phyloP scores from a whole-genome alignment of 2,113 vertebrate species.

The Pithys albifrons region DNA sequence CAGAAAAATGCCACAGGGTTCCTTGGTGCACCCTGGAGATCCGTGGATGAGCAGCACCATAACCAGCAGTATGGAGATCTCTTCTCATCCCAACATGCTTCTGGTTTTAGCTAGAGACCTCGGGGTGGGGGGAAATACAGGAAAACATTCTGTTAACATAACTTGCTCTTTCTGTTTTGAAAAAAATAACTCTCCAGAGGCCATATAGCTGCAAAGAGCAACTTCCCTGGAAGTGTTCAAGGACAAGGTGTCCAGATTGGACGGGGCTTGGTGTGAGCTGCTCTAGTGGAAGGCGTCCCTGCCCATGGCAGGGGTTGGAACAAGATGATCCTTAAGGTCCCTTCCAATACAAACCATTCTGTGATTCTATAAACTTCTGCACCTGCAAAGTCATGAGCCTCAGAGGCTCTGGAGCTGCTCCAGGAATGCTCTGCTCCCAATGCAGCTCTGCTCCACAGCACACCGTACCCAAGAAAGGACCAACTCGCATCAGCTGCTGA shows the following conservation, averaged over 20 bases:
- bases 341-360: not conserved
- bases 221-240: not conserved
- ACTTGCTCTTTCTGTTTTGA: not conserved
- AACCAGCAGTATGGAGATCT: rapidly evolving
- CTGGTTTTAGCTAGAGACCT: not conserved
- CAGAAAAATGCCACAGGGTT: not conserved
- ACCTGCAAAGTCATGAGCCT: not conserved
- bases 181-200: not conserved
- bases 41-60: not conserved
- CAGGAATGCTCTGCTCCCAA: not conserved
- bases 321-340: not conserved
- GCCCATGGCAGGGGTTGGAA: not conserved
- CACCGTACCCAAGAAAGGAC: rapidly evolving
- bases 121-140: not conserved
- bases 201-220: not conserved
- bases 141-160: not conserved
- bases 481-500: not conserved
- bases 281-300: not conserved
- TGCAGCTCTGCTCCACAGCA: not conserved
- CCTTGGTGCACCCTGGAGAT: not conserved
- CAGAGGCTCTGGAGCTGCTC: not conserved
- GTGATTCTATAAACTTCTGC: not conserved
- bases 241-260: not conserved
- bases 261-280: not conserved
- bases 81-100: not conserved